Evolutionary conservation across 2,797 vertebrate genomes (phyloP).

Genomic region (Dermochelys coriacea): DNA sequence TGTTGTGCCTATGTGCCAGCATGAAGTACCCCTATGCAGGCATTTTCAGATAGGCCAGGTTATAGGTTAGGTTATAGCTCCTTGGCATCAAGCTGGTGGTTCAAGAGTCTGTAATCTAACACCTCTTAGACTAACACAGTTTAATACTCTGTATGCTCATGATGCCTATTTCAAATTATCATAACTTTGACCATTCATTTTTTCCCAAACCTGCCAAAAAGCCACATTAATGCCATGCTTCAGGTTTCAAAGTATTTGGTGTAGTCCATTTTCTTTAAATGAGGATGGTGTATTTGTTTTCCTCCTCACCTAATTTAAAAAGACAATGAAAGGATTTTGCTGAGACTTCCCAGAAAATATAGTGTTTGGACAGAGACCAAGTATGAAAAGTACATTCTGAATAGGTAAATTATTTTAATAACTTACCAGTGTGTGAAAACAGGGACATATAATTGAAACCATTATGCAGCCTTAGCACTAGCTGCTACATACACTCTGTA

Average conservation of each 20-base stretch:
- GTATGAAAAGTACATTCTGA: conserved; percentile 11
- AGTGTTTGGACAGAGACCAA: not conserved
- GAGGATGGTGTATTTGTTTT: not conserved
- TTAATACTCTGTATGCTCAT: not conserved
- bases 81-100: not conserved
- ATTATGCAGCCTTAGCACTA: not conserved
- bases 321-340: not conserved
- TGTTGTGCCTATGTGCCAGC: too few relatives aligned
- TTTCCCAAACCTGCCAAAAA: not conserved
- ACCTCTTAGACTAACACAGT: not conserved
- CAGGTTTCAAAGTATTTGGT: not conserved
- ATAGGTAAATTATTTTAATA: conserved; percentile 4
- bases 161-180: not conserved
- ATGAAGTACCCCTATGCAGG: not conserved
- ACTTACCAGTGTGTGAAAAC: conserved; percentile 12
- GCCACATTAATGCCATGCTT: not conserved
- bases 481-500: not conserved
- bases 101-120: not conserved
- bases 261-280: not conserved
- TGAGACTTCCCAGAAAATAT: conserved; percentile 2
- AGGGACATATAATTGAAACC: not conserved
- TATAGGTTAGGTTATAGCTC: not conserved
- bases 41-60: not conserved
- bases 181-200: not conserved
- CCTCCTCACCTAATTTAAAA: not conserved